These are phyloP conservation scores for Allobates femoralis DNA, from an alignment of 2,797 vertebrate species.

Conservation along the genomic window DNA sequence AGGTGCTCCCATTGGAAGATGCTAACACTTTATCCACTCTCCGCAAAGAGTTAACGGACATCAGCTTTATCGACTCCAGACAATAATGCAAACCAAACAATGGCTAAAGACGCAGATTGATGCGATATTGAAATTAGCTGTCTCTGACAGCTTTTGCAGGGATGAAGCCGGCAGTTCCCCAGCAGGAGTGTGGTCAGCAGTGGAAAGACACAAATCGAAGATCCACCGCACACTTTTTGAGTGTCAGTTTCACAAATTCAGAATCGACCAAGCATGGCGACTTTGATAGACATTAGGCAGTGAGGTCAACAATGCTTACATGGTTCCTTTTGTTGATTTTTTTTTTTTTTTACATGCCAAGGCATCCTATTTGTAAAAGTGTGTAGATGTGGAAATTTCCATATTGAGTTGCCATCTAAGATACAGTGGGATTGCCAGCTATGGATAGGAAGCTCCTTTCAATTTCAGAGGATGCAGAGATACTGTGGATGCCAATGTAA, in stretches of 20 bases:
- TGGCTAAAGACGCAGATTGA: slow-evolving; percentile 66
- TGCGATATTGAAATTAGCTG: slow-evolving; percentile 75
- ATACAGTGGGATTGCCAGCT: slow-evolving; percentile 70
- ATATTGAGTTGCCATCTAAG: slow-evolving; percentile 75
- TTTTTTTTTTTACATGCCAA: slow-evolving; percentile 79
- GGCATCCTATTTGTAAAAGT: slow-evolving; percentile 71
- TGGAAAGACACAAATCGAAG: slow-evolving; percentile 66
- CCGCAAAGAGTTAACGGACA: slow-evolving; percentile 21
- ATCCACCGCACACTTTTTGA: slow-evolving; percentile 67
- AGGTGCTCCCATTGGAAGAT: background rate
- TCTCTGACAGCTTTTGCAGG: slow-evolving; percentile 69
- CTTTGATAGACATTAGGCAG: slow-evolving; percentile 73
- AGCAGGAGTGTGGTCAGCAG: slow-evolving; percentile 72
- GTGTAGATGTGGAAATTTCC: slow-evolving; percentile 70
- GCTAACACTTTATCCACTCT: background rate
- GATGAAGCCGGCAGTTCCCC: slow-evolving; percentile 63
- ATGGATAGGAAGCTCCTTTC: slow-evolving; percentile 65
- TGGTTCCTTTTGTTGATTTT: slow-evolving; percentile 80
- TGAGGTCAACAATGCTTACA: slow-evolving; percentile 78
- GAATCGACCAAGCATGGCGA: slow-evolving; percentile 69
- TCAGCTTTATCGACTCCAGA: slow-evolving; percentile 20
- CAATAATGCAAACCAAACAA: slow-evolving; percentile 35
- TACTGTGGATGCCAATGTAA: slow-evolving; percentile 19
- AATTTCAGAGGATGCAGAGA: slow-evolving; percentile 59
- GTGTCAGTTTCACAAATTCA: slow-evolving; percentile 75